Conservation (phyloP, 1,140 invertebrate species). For the Idris sp. region DNA sequence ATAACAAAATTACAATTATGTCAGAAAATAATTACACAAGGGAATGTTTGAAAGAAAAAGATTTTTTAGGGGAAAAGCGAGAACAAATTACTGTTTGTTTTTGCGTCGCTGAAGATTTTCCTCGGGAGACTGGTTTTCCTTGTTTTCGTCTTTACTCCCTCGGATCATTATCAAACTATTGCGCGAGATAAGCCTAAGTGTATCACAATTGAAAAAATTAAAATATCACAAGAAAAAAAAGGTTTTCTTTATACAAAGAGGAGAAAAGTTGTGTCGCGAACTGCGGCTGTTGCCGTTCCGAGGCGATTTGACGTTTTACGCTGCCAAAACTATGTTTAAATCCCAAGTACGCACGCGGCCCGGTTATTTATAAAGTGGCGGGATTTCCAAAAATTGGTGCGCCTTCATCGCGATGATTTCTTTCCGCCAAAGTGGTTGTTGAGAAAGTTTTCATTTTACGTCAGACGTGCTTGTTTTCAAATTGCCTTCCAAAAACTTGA, state of each 20-base stretch:
- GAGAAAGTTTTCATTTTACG: conserved; percentile 39
- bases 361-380: conserved; percentile 72
- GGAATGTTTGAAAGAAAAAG: too few relatives aligned
- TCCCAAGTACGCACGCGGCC: conserved; percentile 71
- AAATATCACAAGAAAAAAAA: conserved; percentile 9
- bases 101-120: conserved; percentile 23
- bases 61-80: too few relatives aligned
- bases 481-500: too few relatives aligned
- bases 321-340: conserved; percentile 79
- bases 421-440: conserved; percentile 13
- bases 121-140: conserved; percentile 65
- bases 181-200: neutral
- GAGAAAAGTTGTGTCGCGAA: conserved; percentile 53
- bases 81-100: conserved; percentile 68
- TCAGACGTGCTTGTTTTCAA: neutral
- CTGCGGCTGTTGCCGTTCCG: conserved; percentile 70
- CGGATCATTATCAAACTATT: conserved; percentile 6
- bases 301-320: conserved; percentile 76
- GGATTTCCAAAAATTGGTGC: conserved; percentile 71
- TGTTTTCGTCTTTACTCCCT: conserved; percentile 34
- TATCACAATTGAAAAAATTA: conserved; percentile 20
- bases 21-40: too few relatives aligned
- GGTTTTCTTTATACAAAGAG: conserved; percentile 5
- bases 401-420: conserved; percentile 47
- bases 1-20: too few relatives aligned